Percentiles rank a stretch among this genome's conserved stretches.
Conservation (phyloP, 1,140 invertebrate genomes). For the Adoxophyes honmai region DNA sequence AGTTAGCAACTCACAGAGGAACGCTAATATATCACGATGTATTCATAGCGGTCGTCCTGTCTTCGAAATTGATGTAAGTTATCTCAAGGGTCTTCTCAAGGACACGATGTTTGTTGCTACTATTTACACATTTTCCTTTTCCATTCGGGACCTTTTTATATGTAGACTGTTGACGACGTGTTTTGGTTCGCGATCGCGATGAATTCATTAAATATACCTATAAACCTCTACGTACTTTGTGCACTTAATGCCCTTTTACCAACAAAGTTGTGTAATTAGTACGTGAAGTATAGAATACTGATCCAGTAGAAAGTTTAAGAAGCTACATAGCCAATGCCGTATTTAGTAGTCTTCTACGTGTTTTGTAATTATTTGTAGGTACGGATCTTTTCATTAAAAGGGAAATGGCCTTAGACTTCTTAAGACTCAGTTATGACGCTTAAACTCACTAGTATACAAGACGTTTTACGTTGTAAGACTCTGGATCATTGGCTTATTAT, state of each 20-base stretch:
- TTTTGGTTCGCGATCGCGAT: conserved; percentile 7
- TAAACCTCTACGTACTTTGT: conserved; percentile 1
- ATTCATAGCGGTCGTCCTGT: neutral
- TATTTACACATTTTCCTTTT: neutral
- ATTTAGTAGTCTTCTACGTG: too few species aligned
- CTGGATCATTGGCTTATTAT: too few species aligned
- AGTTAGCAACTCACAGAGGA: neutral
- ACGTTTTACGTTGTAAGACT: too few species aligned
- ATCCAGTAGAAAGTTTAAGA: neutral
- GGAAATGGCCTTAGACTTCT: too few species aligned
- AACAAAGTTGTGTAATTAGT: conserved; percentile 2
- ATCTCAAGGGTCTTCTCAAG: neutral
- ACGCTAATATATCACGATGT: neutral
- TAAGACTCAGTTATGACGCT: too few species aligned
- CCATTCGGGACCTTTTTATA: neutral
- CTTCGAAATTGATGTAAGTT: neutral
- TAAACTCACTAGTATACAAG: too few species aligned
- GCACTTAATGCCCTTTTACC: conserved; percentile 7
- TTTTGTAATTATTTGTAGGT: too few species aligned
- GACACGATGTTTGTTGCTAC: neutral
- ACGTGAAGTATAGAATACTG: neutral
- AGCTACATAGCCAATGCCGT: neutral
- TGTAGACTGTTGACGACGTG: conserved; percentile 2
- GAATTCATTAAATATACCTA: neutral
- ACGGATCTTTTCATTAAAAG: too few species aligned